phyloP scores from a whole-genome alignment of 2,797 vertebrate genomes.

The Arnoldichthys spilopterus region DNA sequence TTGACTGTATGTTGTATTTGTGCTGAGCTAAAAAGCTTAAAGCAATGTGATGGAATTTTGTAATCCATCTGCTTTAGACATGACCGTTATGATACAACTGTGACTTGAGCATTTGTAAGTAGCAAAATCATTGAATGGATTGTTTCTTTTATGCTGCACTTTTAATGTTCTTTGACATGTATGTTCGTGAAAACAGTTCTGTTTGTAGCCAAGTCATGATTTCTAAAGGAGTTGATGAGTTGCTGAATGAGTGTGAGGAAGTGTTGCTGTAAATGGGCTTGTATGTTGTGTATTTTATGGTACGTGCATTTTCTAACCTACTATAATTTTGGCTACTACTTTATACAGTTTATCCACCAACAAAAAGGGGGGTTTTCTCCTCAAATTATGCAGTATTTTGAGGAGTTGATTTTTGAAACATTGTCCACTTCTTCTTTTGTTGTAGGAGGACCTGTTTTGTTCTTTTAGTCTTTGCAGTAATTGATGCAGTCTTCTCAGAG shows the following conservation, averaged over 20 bases:
- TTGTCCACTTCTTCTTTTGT: not conserved
- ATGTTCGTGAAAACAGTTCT: not conserved
- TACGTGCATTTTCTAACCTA: not conserved
- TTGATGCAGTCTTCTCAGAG: not conserved
- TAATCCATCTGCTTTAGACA: not conserved
- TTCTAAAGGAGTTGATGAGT: not conserved
- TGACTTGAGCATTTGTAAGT: not conserved
- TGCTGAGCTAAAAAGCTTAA: not conserved
- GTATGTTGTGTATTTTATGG: not conserved
- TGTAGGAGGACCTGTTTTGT: not conserved
- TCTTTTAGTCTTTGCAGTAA: not conserved
- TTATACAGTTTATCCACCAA: not conserved
- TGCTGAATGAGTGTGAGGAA: too few relatives aligned
- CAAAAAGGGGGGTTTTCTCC: not conserved
- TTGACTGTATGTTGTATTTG: not conserved
- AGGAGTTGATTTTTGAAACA: not conserved
- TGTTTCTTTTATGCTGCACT: not conserved
- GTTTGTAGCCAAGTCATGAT: not conserved
- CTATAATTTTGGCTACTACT: not conserved
- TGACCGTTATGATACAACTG: not conserved
- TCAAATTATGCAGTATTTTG: not conserved
- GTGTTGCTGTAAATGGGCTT: not conserved
- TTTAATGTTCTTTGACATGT: not conserved
- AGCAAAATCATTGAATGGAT: not conserved
- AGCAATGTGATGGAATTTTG: not conserved